Evolutionary conservation across 2,113 vertebrate genomes (phyloP).

Genomic region (Silurus glanis): DNA sequence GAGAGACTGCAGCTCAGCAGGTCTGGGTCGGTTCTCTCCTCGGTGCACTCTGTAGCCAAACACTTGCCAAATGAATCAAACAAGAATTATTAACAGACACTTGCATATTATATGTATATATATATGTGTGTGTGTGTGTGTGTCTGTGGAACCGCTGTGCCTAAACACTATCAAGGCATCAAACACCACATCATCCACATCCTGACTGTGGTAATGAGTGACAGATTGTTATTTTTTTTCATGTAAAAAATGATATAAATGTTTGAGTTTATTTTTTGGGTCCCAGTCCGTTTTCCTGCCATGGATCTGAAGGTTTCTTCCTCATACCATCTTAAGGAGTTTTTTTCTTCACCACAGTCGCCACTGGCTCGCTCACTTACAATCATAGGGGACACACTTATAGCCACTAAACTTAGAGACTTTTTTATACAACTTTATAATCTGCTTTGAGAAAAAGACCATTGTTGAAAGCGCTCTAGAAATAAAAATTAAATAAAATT

Average conservation of each 20-base stretch:
- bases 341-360: too few species aligned
- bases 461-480: too few species aligned
- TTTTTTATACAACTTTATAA: too few species aligned
- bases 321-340: neutral
- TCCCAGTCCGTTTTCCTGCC: neutral
- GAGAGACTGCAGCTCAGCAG: constrained; percentile 61
- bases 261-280: neutral
- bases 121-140: neutral
- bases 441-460: too few species aligned
- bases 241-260: neutral
- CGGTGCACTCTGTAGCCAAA: constrained; percentile 37
- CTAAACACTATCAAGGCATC: neutral
- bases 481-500: too few species aligned
- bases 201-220: neutral
- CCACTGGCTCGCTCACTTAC: too few species aligned
- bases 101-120: neutral
- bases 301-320: neutral
- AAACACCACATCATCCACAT: neutral
- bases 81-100: constrained; percentile 55
- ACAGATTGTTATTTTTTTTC: neutral
- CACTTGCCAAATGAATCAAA: constrained; percentile 53
- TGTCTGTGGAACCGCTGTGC: neutral
- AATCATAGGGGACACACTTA: too few species aligned
- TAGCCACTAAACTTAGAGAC: too few species aligned
- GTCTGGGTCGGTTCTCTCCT: constrained; percentile 32